Percentiles rank a stretch among this genome's conserved stretches.
phyloP scores from a whole-genome alignment of 2,113 vertebrate species.

The Myanophis thanlyinensis region DNA sequence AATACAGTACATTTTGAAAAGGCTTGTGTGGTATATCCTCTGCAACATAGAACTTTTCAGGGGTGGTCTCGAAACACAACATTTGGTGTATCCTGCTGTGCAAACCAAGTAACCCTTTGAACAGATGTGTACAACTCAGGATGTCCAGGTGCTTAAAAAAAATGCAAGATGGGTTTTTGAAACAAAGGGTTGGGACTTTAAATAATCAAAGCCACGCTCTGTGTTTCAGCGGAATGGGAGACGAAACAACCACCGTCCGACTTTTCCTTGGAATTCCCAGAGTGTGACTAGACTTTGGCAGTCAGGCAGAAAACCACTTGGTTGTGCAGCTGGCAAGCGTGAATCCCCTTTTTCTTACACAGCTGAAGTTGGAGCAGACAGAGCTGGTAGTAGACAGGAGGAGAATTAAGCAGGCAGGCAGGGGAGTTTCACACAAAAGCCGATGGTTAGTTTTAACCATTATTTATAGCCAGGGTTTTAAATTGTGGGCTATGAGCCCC shows the following conservation, averaged over 20 bases:
- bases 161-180: background rate
- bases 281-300: background rate
- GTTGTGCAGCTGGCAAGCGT: background rate
- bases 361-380: background rate
- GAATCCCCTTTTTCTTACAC: background rate
- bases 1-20: slow-evolving; percentile 15
- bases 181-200: background rate
- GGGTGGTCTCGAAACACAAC: background rate
- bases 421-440: background rate
- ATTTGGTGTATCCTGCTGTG: background rate
- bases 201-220: background rate
- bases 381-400: background rate
- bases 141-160: background rate
- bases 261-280: slow-evolving; percentile 1
- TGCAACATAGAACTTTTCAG: background rate
- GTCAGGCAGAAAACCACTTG: background rate
- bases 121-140: background rate
- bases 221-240: background rate
- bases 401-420: background rate
- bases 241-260: background rate
- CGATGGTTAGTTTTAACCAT: background rate
- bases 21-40: too few relatives aligned
- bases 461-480: background rate
- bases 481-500: background rate
- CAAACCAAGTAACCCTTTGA: background rate